Percentiles rank a stretch among this genome's conserved stretches.
These are phyloP conservation scores for Spodoptera litura DNA, from an alignment of 1,140 invertebrate genomes.

Conservation along the genomic window DNA sequence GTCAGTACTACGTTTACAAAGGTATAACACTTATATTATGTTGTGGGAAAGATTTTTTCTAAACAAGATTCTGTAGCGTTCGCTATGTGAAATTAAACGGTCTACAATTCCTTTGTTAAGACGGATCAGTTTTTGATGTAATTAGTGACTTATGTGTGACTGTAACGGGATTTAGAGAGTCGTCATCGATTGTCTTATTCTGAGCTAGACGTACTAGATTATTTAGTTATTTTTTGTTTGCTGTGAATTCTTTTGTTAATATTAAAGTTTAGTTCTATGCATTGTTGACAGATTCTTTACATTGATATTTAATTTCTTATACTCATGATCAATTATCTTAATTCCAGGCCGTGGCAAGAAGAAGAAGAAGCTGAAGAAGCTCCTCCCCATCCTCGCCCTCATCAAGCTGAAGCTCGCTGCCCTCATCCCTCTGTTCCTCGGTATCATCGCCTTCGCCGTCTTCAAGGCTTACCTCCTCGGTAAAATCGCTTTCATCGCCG, in stretches of 20 bases:
- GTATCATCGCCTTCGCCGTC: slow-evolving; percentile 92
- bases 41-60: slow-evolving; percentile 24
- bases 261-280: background rate
- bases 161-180: slow-evolving; percentile 30
- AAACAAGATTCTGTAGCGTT: slow-evolving; percentile 28
- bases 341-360: slow-evolving; percentile 89
- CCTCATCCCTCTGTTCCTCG: slow-evolving; percentile 91
- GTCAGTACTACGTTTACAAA: slow-evolving; percentile 31
- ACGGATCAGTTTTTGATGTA: slow-evolving; percentile 31
- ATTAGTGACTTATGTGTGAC: slow-evolving; percentile 37
- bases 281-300: background rate
- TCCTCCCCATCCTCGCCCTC: slow-evolving; percentile 91
- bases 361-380: slow-evolving; percentile 91
- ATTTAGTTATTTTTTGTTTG: background rate
- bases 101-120: slow-evolving; percentile 22
- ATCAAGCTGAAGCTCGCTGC: slow-evolving; percentile 92
- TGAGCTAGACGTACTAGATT: background rate
- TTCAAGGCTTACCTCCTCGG: slow-evolving; percentile 94
- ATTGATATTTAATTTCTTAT: background rate
- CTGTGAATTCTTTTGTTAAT: slow-evolving; percentile 8
- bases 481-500: slow-evolving; percentile 92
- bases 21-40: slow-evolving; percentile 1
- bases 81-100: slow-evolving; percentile 38
- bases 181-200: background rate
- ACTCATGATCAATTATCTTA: slow-evolving; percentile 29